Evolutionary conservation across 2,888 invertebrate genomes (phyloP).

Genomic region (Sinohyriopsis cumingii): DNA sequence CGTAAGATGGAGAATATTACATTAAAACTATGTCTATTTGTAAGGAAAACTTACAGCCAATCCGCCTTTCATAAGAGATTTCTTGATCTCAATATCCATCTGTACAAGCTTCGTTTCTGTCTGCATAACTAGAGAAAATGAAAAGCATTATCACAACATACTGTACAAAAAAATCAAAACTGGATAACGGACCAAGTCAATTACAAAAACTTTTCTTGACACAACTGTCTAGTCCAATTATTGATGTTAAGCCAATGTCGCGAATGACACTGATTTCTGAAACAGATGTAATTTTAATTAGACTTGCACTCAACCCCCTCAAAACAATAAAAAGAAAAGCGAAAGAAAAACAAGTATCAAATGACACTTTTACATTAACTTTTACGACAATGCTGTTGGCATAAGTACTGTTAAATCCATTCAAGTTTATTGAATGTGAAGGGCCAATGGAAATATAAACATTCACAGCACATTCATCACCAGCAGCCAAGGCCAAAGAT

Average conservation of each 20-base stretch:
- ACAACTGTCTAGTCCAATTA: background rate
- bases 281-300: background rate
- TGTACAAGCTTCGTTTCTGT: constrained; percentile 77
- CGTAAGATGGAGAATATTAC: too few species aligned
- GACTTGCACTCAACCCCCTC: too few species aligned
- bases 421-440: too few species aligned
- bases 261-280: background rate
- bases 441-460: too few species aligned
- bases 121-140: constrained; percentile 80
- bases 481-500: too few species aligned
- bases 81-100: constrained; percentile 79
- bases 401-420: too few species aligned
- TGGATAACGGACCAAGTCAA: background rate
- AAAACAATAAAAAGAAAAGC: too few species aligned
- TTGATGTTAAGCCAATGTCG: background rate
- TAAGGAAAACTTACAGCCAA: constrained; percentile 33
- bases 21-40: too few species aligned
- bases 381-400: too few species aligned
- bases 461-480: too few species aligned
- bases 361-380: too few species aligned
- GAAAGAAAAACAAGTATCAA: too few species aligned
- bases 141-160: background rate
- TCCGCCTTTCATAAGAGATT: constrained; percentile 57
- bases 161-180: background rate
- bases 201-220: background rate